A percentile compares a stretch with the other conserved stretches of the same genome.
phyloP scores from a whole-genome alignment of 2,888 invertebrate genomes.

The Ectemnius lituratus region DNA sequence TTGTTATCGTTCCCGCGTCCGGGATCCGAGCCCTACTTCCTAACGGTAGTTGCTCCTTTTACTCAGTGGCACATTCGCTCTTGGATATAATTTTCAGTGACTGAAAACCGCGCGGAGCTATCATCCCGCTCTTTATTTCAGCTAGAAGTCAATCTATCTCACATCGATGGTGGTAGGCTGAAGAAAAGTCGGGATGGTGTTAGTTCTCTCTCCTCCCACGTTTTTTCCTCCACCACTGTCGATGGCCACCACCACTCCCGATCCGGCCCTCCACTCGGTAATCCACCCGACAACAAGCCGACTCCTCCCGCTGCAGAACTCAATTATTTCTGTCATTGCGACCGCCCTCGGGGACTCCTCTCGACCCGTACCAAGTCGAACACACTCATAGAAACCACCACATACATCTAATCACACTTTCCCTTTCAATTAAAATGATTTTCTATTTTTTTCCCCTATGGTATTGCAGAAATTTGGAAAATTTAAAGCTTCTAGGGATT shows the following conservation, averaged over 20 bases:
- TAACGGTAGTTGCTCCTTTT: constrained; percentile 51
- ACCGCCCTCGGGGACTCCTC: constrained; percentile 30
- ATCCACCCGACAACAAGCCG: constrained; percentile 25
- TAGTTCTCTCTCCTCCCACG: constrained; percentile 12
- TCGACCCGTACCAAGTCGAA: neutral
- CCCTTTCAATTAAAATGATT: no score
- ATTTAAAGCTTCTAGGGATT: no score
- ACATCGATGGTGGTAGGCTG: neutral
- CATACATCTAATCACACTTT: no score
- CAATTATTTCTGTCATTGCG: constrained; percentile 35
- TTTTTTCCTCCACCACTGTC: constrained; percentile 8
- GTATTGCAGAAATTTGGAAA: no score
- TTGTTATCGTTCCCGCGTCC: constrained; percentile 42
- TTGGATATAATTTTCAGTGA: constrained; percentile 26
- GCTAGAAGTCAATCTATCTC: constrained; percentile 5
- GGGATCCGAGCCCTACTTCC: constrained; percentile 37
- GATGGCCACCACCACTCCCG: constrained; percentile 20
- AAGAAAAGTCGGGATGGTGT: constrained; percentile 12
- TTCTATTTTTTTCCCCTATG: no score
- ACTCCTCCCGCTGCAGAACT: constrained; percentile 33
- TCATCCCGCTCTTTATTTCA: constrained; percentile 17
- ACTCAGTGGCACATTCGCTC: constrained; percentile 4
- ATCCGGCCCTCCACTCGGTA: constrained; percentile 26
- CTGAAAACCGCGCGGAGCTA: constrained; percentile 9
- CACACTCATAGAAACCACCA: no score